Evolutionary conservation across 2,888 invertebrate species (phyloP), one percentile per base, ranked within the genome.

Genomic region (Drosophila falleni): DNA sequence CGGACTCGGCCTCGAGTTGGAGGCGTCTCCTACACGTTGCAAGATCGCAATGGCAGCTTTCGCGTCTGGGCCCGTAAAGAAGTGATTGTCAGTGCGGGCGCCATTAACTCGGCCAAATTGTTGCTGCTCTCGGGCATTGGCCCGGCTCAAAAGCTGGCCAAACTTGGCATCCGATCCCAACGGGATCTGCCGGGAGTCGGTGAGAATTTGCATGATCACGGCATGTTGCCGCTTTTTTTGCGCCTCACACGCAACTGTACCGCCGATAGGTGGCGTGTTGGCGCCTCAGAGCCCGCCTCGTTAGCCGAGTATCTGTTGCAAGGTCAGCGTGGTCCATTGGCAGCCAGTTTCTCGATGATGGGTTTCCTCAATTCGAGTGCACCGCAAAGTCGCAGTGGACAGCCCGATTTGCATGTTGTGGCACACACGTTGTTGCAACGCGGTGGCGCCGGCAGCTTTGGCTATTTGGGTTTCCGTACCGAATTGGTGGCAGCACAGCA

Each of bases 141-240:
- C 67, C 83, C 4, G 46, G 26, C 46, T 62, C 49, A 1, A 29
- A 56, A 81, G 44, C 2, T 61, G 5, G 3, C 60, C 1, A 2
- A 72, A 31, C 23, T 87, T 67, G 9, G 79, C 76, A 9, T 74
- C 1, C 1, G 68, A 42, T 4, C 88, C 35, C 16, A 78, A 55
- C 0, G 71, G 55, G 2, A 90, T 42, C 58, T 92, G 35, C 71
- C 74, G 44, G 58, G 54, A 4, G 97, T 97, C 0, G 96, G 96
- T 0, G 93, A 95, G 72, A 96, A 97, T 88, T 93, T 97, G 0
- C 97, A 97, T 90, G 97, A 97, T 89, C 97, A 97, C 89, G 95
- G 96, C 0, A 97, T 93, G 88, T 96, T 96, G 76, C 95, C 51
- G 4, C 65, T 85, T 5, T 62, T 73, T 16, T 61, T 90, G 26